Evolutionary conservation across 2,888 invertebrate species (phyloP).

Genomic region (Trimorus sp.): DNA sequence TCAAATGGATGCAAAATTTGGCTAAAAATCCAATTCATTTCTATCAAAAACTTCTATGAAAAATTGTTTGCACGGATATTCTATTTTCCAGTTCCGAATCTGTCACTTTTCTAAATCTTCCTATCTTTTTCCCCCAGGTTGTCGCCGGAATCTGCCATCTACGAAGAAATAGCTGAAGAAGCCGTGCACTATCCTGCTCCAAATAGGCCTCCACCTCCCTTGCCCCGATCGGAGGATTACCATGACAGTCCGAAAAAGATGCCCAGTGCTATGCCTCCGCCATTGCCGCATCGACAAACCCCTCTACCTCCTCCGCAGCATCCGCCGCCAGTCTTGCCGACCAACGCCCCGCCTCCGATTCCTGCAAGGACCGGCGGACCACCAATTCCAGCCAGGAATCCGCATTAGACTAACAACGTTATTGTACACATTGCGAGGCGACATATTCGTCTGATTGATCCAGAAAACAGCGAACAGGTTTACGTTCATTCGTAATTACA

Average conservation of each 20-base stretch:
- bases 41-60: too few species aligned
- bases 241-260: constrained; percentile 71
- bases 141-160: constrained; percentile 79
- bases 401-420: constrained; percentile 67
- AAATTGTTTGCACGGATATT: too few species aligned
- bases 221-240: constrained; percentile 74
- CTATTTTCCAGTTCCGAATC: too few species aligned
- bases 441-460: too few species aligned
- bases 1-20: too few species aligned
- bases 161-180: constrained; percentile 79
- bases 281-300: constrained; percentile 77
- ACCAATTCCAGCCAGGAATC: constrained; percentile 85
- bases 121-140: constrained; percentile 59
- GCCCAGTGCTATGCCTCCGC: constrained; percentile 76
- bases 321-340: constrained; percentile 80
- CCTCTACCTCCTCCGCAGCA: constrained; percentile 77
- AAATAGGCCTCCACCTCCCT: constrained; percentile 78
- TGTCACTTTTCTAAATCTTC: too few species aligned
- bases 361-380: constrained; percentile 86
- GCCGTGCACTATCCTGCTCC: constrained; percentile 77
- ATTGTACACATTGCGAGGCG: not conserved
- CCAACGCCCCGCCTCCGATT: constrained; percentile 81
- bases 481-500: too few species aligned
- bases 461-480: too few species aligned
- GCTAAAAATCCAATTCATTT: too few species aligned